Percentiles rank a stretch among this genome's conserved stretches.
Conservation (phyloP, 2,888 invertebrate species). For the Tortricodes alternella region DNA sequence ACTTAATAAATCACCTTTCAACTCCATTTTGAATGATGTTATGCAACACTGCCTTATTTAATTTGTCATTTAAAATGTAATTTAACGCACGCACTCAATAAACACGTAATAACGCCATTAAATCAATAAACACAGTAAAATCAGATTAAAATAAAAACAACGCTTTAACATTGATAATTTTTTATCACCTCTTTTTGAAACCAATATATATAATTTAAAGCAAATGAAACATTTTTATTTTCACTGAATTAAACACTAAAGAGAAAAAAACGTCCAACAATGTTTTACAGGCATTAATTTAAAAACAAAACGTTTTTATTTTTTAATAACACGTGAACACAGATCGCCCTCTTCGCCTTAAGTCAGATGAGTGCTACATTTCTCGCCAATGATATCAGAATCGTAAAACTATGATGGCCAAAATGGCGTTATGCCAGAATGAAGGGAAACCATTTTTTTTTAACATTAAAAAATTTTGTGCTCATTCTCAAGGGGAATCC, state of each 20-base stretch:
- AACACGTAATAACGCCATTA: background rate
- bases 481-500: too few species aligned
- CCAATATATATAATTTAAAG: background rate
- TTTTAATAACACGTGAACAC: slow-evolving; percentile 1
- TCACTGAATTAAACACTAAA: too few species aligned
- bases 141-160: background rate
- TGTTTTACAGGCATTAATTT: background rate
- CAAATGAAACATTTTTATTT: too few species aligned
- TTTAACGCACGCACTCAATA: background rate
- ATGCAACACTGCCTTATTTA: slow-evolving; percentile 35
- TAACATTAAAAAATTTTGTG: too few species aligned
- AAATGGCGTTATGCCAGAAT: slow-evolving; percentile 15
- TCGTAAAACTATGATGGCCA: slow-evolving; percentile 29
- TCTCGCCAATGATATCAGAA: slow-evolving; percentile 23
- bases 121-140: background rate
- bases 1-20: slow-evolving; percentile 33
- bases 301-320: background rate
- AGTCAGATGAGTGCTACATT: slow-evolving; percentile 23
- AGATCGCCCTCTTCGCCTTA: background rate
- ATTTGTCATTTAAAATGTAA: slow-evolving; percentile 2
- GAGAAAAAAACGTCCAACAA: too few species aligned
- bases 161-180: background rate
- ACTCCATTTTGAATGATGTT: slow-evolving; percentile 38
- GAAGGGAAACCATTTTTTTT: background rate
- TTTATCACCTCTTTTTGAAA: background rate